Evolutionary conservation across 2,113 vertebrate species (phyloP).

Genomic region (Helogale parvula): DNA sequence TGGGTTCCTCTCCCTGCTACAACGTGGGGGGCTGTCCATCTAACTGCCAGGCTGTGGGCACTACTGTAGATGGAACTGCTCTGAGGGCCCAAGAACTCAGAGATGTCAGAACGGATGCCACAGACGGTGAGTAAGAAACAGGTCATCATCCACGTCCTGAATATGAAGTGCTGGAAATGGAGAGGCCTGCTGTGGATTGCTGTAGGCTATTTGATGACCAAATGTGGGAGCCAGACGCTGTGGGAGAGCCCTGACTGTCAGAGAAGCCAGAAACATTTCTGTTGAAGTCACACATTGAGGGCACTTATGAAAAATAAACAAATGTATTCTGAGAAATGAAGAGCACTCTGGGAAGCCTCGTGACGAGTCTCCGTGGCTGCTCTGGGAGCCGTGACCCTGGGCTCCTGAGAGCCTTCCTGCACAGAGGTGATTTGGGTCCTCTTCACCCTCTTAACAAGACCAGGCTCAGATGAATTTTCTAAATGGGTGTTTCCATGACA

Average conservation of each 20-base stretch:
- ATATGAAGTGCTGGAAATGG: neutral
- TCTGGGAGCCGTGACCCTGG: neutral
- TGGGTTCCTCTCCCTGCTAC: neutral
- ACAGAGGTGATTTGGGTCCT: neutral
- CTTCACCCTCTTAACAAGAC: neutral
- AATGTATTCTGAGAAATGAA: neutral
- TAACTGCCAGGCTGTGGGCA: neutral
- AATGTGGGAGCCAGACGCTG: neutral
- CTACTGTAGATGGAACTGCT: neutral
- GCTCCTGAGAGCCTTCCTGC: neutral
- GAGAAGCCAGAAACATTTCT: neutral
- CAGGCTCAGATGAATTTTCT: neutral
- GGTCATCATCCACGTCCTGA: neutral
- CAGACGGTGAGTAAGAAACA: neutral
- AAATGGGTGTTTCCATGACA: constrained; percentile 64
- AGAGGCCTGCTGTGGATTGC: fast-evolving
- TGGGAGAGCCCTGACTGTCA: too few relatives aligned
- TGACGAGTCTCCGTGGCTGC: fast-evolving
- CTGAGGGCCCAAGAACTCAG: neutral
- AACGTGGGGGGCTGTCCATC: neutral
- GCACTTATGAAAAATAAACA: neutral
- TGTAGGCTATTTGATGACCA: too few relatives aligned
- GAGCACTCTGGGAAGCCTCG: neutral
- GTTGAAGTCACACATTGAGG: neutral
- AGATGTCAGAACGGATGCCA: neutral